These are phyloP conservation scores for Eulithis prunata DNA, from an alignment of 2,888 invertebrate genomes.

Conservation along the genomic window DNA sequence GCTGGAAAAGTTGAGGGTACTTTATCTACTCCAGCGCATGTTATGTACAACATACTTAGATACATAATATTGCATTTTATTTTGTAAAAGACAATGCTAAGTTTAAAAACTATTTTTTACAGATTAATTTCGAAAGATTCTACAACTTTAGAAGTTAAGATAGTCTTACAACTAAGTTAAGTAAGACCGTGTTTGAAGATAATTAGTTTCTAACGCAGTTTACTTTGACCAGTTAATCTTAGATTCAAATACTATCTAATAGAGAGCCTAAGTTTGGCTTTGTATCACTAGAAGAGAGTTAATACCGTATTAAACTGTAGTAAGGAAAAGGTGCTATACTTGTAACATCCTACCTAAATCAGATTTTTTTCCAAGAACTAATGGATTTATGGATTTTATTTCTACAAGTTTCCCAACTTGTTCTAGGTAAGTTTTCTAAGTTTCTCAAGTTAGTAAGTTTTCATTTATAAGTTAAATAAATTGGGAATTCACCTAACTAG, in stretches of 20 bases:
- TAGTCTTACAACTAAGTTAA: constrained; percentile 28
- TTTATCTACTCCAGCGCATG: background rate
- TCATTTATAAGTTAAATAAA: constrained; percentile 18
- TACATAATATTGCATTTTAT: background rate
- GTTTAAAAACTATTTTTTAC: constrained; percentile 5
- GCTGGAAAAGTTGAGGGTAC: too few relatives aligned
- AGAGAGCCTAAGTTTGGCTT: constrained; percentile 11
- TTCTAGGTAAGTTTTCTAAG: too few relatives aligned
- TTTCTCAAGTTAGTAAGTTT: background rate
- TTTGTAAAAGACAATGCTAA: constrained; percentile 1
- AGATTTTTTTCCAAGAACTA: background rate
- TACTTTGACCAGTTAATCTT: constrained; percentile 22
- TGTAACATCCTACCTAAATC: too few relatives aligned
- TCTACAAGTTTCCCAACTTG: background rate
- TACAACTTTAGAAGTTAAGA: constrained; percentile 35
- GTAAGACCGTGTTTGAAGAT: constrained; percentile 31
- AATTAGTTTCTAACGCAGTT: constrained; percentile 26
- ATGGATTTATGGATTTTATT: background rate
- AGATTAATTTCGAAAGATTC: constrained; percentile 22
- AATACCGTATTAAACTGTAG: background rate
- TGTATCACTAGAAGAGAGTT: background rate
- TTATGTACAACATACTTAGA: background rate
- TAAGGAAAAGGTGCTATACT: background rate
- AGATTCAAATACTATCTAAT: constrained; percentile 31
- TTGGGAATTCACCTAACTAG: constrained; percentile 29